Percentiles rank a stretch among this genome's conserved stretches.
Conservation (phyloP, 2,888 invertebrate species). For the Sabatieria punctata region DNA sequence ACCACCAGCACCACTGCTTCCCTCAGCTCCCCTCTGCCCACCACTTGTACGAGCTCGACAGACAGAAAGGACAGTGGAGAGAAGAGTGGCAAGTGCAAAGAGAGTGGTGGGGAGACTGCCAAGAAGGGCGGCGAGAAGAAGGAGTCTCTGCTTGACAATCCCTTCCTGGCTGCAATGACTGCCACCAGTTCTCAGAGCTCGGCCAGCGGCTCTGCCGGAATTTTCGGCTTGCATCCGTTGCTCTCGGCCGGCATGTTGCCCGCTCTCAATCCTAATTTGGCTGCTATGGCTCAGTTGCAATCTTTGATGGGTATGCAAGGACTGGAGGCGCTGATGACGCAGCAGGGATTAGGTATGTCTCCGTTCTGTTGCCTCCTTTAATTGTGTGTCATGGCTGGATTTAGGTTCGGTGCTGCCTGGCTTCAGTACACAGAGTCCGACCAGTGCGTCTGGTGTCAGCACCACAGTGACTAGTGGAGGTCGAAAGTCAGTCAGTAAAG, state of each 20-base stretch:
- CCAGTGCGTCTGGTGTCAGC: neutral
- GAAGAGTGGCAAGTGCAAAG: too few species aligned
- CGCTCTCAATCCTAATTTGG: slow-evolving; percentile 1
- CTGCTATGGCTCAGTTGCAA: slow-evolving; percentile 10
- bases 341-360: neutral
- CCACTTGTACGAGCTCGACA: neutral
- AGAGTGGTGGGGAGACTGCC: too few species aligned
- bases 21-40: neutral
- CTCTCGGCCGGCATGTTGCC: too few species aligned
- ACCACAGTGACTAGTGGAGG: neutral
- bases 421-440: neutral
- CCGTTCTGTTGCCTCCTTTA: neutral
- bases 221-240: too few species aligned
- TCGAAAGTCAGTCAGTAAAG: neutral
- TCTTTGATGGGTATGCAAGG: slow-evolving; percentile 9
- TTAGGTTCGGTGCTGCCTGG: neutral
- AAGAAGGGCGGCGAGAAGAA: neutral
- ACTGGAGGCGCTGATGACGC: too few species aligned
- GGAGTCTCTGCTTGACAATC: neutral
- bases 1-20: neutral
- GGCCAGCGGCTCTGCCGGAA: too few species aligned
- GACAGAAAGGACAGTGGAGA: too few species aligned
- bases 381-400: neutral
- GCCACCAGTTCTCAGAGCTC: neutral
- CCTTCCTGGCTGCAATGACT: neutral